Conservation (phyloP, 2,113 vertebrate genomes). For the Uropsilus gracilis region DNA sequence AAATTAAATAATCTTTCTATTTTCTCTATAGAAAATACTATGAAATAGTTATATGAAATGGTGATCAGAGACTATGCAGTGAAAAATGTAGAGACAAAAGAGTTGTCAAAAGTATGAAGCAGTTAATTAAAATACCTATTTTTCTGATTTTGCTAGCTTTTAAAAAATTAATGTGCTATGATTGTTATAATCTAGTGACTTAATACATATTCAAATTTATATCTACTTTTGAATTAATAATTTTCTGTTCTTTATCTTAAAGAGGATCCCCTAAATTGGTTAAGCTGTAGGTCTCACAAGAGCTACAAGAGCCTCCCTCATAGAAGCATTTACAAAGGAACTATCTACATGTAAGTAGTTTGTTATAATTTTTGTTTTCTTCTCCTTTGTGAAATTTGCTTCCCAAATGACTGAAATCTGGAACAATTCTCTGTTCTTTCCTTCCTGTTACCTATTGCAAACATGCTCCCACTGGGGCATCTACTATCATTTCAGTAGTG, state of each 20-base stretch:
- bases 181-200: constrained; percentile 5
- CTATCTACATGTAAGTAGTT: background rate
- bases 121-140: background rate
- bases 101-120: background rate
- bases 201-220: background rate
- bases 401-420: background rate
- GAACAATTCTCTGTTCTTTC: background rate
- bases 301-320: background rate
- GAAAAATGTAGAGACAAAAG: background rate
- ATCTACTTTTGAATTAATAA: background rate
- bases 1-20: background rate
- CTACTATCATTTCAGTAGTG: background rate
- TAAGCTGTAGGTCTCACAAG: background rate
- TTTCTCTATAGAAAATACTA: constrained; percentile 11
- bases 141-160: background rate
- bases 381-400: background rate
- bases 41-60: background rate
- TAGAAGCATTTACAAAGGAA: background rate
- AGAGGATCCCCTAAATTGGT: background rate
- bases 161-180: background rate
- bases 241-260: constrained; percentile 31
- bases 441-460: background rate
- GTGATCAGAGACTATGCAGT: background rate
- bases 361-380: background rate
- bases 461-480: background rate